Percentiles rank a stretch among this genome's conserved stretches.
phyloP scores from a whole-genome alignment of 2,888 invertebrate genomes.

The Glyphotaelius pellucidus region DNA sequence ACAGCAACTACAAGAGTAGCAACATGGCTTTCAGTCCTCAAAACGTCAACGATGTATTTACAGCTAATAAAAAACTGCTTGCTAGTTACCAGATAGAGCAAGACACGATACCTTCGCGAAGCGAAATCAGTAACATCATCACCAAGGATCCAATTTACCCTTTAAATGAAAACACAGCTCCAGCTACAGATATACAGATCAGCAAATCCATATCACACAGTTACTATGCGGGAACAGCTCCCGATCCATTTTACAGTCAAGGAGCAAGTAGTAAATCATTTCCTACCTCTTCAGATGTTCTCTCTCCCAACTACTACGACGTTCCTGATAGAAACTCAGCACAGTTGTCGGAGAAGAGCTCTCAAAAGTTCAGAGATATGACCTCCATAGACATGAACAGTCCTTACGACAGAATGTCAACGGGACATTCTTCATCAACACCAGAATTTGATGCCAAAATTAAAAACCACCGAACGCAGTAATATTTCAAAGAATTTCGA shows the following conservation, averaged over 20 bases:
- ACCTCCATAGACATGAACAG: slow-evolving; percentile 58
- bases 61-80: slow-evolving; percentile 62
- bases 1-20: slow-evolving; percentile 64
- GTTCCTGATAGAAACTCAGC: slow-evolving; percentile 46
- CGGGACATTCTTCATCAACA: slow-evolving; percentile 18
- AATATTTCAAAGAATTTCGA: background rate
- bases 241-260: slow-evolving; percentile 62
- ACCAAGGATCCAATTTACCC: slow-evolving; percentile 33
- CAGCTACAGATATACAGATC: slow-evolving; percentile 68
- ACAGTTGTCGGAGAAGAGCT: slow-evolving; percentile 60
- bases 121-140: slow-evolving; percentile 58
- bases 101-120: slow-evolving; percentile 48
- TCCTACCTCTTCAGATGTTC: slow-evolving; percentile 23
- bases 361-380: slow-evolving; percentile 60
- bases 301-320: slow-evolving; percentile 66
- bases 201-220: slow-evolving; percentile 72
- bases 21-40: slow-evolving; percentile 66
- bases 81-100: slow-evolving; percentile 57
- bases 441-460: slow-evolving; percentile 58
- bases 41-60: slow-evolving; percentile 66
- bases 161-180: slow-evolving; percentile 39
- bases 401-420: slow-evolving; percentile 37
- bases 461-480: slow-evolving; percentile 62
- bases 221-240: slow-evolving; percentile 71
- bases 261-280: slow-evolving; percentile 18